phyloP scores from a whole-genome alignment of 92 coral and sea anemone genomes.

The Heteractis magnifica region DNA sequence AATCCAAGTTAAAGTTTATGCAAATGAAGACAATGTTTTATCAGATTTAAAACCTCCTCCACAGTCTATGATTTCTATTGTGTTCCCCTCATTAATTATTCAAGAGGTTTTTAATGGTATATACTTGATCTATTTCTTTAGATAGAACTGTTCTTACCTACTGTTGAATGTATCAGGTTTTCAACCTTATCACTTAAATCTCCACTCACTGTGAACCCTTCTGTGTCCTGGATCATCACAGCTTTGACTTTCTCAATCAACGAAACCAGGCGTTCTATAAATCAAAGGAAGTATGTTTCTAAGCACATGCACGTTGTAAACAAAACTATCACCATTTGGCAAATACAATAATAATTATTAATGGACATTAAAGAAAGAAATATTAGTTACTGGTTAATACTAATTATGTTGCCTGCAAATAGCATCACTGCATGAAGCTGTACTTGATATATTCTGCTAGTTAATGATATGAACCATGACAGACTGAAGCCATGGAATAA shows the following conservation, averaged over 20 bases:
- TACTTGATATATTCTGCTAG: no score
- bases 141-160: constrained; percentile 41
- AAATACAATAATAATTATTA: no score
- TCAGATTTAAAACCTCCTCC: no score
- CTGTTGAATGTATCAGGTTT: constrained; percentile 30
- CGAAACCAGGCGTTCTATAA: constrained; percentile 62
- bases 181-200: constrained; percentile 55
- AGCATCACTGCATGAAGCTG: no score
- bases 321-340: not conserved
- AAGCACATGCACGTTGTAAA: not conserved
- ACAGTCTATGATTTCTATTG: no score
- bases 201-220: constrained; percentile 28
- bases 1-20: no score
- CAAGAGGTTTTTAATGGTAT: no score
- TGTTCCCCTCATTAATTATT: no score
- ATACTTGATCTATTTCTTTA: not conserved
- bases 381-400: no score
- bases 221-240: constrained; percentile 48
- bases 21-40: no score
- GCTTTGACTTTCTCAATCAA: constrained; percentile 67
- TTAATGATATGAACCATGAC: not conserved
- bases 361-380: no score
- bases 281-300: not conserved
- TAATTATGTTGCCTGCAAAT: no score
- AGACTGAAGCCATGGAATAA: not conserved